Conservation (phyloP, 2,888 invertebrate species). For the Ptilodon capucinus region DNA sequence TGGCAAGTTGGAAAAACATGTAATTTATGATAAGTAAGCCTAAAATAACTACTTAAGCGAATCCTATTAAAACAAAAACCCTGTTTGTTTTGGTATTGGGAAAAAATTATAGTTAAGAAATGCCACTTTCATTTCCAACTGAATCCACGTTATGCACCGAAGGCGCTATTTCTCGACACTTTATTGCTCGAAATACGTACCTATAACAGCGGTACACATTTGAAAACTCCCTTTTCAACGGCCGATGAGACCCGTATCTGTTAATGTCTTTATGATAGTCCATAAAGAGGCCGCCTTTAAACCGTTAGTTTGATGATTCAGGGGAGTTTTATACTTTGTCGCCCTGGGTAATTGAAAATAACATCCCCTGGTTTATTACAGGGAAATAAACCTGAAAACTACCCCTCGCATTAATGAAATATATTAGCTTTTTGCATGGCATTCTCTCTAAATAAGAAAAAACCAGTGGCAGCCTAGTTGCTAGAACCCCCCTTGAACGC, state of each 20-base stretch:
- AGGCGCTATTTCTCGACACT: conserved; percentile 54
- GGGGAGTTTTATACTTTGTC: not conserved
- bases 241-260: conserved; percentile 40
- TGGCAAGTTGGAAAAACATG: not conserved
- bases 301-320: conserved; percentile 33
- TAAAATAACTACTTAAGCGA: no score
- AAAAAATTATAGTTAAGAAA: not conserved
- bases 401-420: no score
- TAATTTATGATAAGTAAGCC: not conserved
- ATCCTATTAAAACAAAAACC: no score
- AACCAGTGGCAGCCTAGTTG: no score
- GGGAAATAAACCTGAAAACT: no score
- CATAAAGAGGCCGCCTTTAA: conserved; percentile 42
- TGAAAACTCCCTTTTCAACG: conserved; percentile 52
- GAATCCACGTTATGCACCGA: conserved; percentile 17
- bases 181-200: conserved; percentile 62
- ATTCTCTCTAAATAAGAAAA: no score
- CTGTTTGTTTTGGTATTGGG: not conserved
- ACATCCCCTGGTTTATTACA: no score
- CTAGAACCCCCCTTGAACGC: no score
- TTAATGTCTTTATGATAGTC: conserved; percentile 51
- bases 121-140: conserved; percentile 34
- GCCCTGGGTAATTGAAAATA: not conserved
- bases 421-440: no score
- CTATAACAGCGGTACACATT: conserved; percentile 51